A percentile compares a stretch with the other conserved stretches of the same genome.
phyloP scores from a whole-genome alignment of 2,888 invertebrate species.

The Dasysyrphus albostriatus region DNA sequence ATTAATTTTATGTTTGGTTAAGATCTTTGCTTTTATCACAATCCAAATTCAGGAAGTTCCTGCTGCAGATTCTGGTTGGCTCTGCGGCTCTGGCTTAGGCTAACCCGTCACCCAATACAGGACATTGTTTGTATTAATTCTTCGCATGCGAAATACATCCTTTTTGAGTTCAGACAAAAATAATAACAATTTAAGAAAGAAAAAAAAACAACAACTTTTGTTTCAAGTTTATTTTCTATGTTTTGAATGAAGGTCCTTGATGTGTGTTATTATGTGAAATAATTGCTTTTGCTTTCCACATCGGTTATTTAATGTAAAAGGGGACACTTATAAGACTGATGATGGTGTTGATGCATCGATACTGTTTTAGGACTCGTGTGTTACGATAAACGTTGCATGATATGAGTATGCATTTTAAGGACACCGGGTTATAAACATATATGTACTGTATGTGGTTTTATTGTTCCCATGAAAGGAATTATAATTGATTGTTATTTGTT shows the following conservation, averaged over 20 bases:
- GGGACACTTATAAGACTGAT: constrained; percentile 20
- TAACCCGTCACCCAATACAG: constrained; percentile 6
- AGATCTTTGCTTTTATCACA: constrained; percentile 71
- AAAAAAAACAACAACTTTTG: constrained; percentile 55
- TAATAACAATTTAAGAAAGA: constrained; percentile 62
- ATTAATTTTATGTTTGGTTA: constrained; percentile 78
- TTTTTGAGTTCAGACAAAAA: constrained; percentile 31
- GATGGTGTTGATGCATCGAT: constrained; percentile 36
- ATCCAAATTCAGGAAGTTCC: constrained; percentile 31
- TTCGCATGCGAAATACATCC: constrained; percentile 12
- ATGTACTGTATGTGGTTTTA: constrained; percentile 41
- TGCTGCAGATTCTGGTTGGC: constrained; percentile 1
- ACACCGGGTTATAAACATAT: constrained; percentile 57
- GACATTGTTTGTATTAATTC: constrained; percentile 12
- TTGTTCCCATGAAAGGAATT: constrained; percentile 57
- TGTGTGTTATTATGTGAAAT: constrained; percentile 74
- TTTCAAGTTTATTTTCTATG: constrained; percentile 66
- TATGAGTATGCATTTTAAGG: constrained; percentile 43
- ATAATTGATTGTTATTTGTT: constrained; percentile 70
- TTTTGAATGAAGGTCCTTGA: constrained; percentile 59
- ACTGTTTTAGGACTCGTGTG: background rate
- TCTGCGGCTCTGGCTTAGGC: background rate
- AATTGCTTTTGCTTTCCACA: constrained; percentile 66
- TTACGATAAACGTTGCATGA: constrained; percentile 61
- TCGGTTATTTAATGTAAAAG: constrained; percentile 38